A percentile compares a stretch with the other conserved stretches of the same genome.
These are phyloP conservation scores for Balaeniceps rex DNA, from an alignment of 2,113 vertebrate species.

Conservation along the genomic window DNA sequence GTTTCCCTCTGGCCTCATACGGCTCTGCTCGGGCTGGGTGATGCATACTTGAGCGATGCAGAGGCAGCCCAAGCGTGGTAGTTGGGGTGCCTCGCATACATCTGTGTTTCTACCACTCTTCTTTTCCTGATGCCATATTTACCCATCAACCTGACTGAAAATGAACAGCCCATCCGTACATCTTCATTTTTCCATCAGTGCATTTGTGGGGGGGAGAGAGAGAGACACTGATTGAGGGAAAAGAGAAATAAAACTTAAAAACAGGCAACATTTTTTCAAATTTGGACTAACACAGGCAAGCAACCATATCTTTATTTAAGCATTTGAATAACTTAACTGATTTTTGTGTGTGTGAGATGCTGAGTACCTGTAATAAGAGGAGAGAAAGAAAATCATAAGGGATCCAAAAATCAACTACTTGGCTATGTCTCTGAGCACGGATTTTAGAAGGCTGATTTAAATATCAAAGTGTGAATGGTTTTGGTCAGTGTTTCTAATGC, in stretches of 20 bases:
- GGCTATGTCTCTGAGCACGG: not conserved
- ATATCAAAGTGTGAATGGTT: not conserved
- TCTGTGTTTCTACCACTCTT: slow-evolving; percentile 36
- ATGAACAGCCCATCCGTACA: not conserved
- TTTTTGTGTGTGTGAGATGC: not conserved
- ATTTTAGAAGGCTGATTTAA: slow-evolving; percentile 14
- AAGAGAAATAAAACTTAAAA: not conserved
- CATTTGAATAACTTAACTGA: not conserved
- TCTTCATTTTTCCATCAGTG: not conserved
- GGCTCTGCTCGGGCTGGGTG: slow-evolving; percentile 24
- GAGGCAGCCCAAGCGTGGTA: slow-evolving; percentile 30
- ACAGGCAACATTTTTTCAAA: not conserved
- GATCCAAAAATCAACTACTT: slow-evolving; percentile 28
- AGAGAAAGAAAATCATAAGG: not conserved
- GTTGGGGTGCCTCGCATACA: not conserved
- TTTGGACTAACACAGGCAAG: not conserved
- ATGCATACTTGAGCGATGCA: slow-evolving; percentile 38
- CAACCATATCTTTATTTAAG: not conserved
- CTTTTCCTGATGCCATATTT: slow-evolving; percentile 17
- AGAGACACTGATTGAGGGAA: not conserved
- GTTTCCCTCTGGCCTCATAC: slow-evolving; percentile 46
- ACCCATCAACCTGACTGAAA: slow-evolving; percentile 19
- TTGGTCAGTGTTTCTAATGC: not conserved
- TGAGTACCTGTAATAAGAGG: not conserved
- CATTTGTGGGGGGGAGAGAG: not conserved